Evolutionary conservation across 2,797 vertebrate species (phyloP), one percentile per base, ranked within the genome.

Genomic region (Syndactyla subalaris): DNA sequence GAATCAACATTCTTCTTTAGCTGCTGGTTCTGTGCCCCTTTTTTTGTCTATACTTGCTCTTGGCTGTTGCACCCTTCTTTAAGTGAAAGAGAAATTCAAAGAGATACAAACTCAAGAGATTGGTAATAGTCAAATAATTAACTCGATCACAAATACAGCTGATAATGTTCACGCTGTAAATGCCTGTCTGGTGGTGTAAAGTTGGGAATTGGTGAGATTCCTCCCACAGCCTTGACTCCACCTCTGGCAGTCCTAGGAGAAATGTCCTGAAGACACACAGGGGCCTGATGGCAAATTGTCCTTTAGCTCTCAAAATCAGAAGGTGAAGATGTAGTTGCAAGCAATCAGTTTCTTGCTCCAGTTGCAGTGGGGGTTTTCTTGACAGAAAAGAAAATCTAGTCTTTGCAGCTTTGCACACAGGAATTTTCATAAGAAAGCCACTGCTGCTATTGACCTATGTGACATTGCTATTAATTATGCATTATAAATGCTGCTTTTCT

Each of bases 381-480:
- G 30, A 61, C 51, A 27, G 72, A 43, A 70, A 75, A 49, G 29
- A 23, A 30, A 18, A 12, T 21, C n/a, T 59, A 29, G 26, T 45
- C 23, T 84, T 68, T 71, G 55, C 76, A 43, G 67, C 85, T 73
- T 49, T 70, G 57, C 70, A 68, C 39, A 11, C 2, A 49, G 49
- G 70, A 82, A 30, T 85, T 85, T 54, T 80, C 55, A 43, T 41
- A 76, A 41, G 55, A 52, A 87, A 89, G 34, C 32, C 72, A 68
- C 51, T 16, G 29, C 43, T 85, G 54, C 68, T 36, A 49, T 49
- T 94, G 93, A 80, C 87, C 82, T 94, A 1, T 81, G 41, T 84
- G 93, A 79, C 78, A 72, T 30, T 81, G 58, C 54, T 89, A 29
- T 88, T 88, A 92, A 88, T 90, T 89, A 88, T 75, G n/a, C 66